Conservation (phyloP, 1,140 invertebrate species). For the Ylistrum balloti region DNA sequence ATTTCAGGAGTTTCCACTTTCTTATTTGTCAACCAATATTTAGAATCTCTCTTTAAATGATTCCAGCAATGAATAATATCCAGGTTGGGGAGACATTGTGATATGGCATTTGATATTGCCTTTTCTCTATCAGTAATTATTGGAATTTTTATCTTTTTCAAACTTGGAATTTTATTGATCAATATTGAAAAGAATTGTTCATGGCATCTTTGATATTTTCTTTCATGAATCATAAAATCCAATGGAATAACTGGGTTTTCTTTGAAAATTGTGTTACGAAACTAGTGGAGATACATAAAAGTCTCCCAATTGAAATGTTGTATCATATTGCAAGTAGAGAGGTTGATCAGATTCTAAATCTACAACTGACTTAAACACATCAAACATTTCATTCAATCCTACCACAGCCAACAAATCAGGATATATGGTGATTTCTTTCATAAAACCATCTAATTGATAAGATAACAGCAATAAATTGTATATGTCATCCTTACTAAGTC, state of each 20-base stretch:
- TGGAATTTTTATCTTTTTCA: too few species aligned
- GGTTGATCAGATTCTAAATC: neutral
- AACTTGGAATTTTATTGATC: too few species aligned
- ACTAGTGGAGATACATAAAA: slow-evolving; percentile 43
- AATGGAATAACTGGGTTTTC: slow-evolving; percentile 42
- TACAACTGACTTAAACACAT: neutral
- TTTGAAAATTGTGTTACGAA: slow-evolving; percentile 41
- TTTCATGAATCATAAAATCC: slow-evolving; percentile 41
- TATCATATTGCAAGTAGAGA: slow-evolving; percentile 42
- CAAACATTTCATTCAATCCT: slow-evolving; percentile 37
- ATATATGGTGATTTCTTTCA: too few species aligned
- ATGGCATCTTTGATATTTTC: slow-evolving; percentile 43
- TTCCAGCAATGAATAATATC: too few species aligned
- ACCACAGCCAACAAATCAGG: slow-evolving; percentile 44
- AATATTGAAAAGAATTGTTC: neutral
- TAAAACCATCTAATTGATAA: slow-evolving; percentile 43
- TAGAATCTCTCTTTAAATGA: too few species aligned
- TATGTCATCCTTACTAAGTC: slow-evolving; percentile 42
- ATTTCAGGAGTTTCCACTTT: too few species aligned
- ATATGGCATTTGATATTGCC: too few species aligned
- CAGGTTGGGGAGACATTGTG: too few species aligned
- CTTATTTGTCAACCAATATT: too few species aligned
- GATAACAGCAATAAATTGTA: slow-evolving; percentile 23
- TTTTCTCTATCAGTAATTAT: too few species aligned
- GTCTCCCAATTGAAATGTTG: slow-evolving; percentile 45